These are phyloP conservation scores for Calyptomena viridis DNA, from an alignment of 2,113 vertebrate genomes.

Conservation along the genomic window DNA sequence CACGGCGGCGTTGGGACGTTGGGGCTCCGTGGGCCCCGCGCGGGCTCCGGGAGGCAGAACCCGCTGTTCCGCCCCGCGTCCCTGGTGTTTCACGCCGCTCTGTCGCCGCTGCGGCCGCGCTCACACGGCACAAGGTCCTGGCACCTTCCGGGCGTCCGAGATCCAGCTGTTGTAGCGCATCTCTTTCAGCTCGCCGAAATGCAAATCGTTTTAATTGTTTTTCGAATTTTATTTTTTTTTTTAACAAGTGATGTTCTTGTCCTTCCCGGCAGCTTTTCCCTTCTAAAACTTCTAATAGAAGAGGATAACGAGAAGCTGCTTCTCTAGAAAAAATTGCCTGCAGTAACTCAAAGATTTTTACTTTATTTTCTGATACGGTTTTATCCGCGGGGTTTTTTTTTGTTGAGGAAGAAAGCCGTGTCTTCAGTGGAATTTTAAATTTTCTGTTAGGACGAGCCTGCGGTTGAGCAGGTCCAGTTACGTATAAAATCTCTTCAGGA, in stretches of 20 bases:
- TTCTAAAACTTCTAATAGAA: neutral
- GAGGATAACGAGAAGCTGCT: neutral
- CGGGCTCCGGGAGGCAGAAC: neutral
- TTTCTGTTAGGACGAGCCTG: neutral
- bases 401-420: neutral
- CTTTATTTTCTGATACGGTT: neutral
- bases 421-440: neutral
- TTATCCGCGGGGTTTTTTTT: neutral
- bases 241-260: rapidly evolving
- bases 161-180: rapidly evolving
- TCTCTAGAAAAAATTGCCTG: neutral
- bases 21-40: neutral
- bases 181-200: neutral
- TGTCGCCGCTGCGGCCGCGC: neutral
- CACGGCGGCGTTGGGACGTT: too few species aligned
- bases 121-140: neutral
- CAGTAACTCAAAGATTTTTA: neutral
- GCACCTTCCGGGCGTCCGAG: neutral
- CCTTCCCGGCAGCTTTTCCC: neutral
- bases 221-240: neutral
- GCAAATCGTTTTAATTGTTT: neutral
- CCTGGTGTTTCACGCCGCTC: neutral
- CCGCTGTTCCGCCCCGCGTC: neutral
- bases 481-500: rapidly evolving
- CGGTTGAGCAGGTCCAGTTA: neutral